These are phyloP conservation scores for Erpobdella octoculata DNA, from an alignment of 2,888 invertebrate species.

Conservation along the genomic window DNA sequence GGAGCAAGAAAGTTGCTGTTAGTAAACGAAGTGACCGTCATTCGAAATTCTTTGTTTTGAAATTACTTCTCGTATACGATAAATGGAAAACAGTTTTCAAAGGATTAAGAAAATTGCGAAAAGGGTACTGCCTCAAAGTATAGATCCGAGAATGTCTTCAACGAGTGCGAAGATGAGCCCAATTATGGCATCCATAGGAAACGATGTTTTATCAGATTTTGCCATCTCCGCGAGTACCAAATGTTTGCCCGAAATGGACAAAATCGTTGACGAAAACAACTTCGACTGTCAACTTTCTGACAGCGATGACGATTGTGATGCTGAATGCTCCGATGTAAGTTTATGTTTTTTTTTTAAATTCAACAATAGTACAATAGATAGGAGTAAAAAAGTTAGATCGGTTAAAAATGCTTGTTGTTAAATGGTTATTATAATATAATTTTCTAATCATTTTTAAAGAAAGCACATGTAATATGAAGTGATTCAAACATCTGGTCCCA, in stretches of 20 bases:
- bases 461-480: no score
- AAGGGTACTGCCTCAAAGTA: slow-evolving; percentile 2
- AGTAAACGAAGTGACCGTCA: background rate
- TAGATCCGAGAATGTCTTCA: background rate
- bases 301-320: slow-evolving; percentile 4
- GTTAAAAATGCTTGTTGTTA: background rate
- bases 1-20: background rate
- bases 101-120: slow-evolving; percentile 3
- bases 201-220: background rate
- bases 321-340: slow-evolving; percentile 3
- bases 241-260: background rate
- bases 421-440: background rate
- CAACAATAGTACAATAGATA: background rate
- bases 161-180: background rate
- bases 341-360: background rate
- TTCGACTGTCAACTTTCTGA: slow-evolving; percentile 1
- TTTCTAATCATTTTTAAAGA: no score
- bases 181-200: background rate
- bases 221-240: background rate
- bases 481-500: no score
- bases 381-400: background rate
- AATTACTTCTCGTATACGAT: background rate
- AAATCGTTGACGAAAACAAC: background rate
- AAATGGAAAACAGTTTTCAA: slow-evolving; percentile 10
- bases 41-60: background rate